Evolutionary conservation across 2,888 invertebrate species (phyloP), one percentile per base, ranked within the genome.

Genomic region (Clitarchus hookeri): DNA sequence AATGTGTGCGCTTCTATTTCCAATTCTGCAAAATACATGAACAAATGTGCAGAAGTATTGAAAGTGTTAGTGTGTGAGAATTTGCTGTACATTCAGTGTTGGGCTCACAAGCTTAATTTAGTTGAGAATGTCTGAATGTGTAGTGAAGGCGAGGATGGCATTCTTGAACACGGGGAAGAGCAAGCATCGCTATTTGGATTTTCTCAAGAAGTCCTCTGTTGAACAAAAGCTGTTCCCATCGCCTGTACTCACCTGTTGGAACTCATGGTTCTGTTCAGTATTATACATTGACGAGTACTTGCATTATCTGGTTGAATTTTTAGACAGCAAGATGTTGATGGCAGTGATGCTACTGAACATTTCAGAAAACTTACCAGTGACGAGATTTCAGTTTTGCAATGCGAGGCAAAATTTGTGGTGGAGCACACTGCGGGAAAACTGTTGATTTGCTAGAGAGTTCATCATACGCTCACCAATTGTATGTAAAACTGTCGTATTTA

Each of bases 251-350:
- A 82, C 82, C 36, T 1, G 36, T 8, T 82, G 82, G 82, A 82
- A 82, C 82, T 82, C 82, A 19, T 27, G 44, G 82, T 82, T 82
- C 44, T 4, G 4, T 82, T 82, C 82, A 82, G 82, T 82, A 26
- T 3, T 23, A 11, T 82, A 82, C 36, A 25, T 82, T 44, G 27
- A 44, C 12, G 36, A 36, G 27, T 82, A 82, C 44, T 36, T 82
- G 36, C 26, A 1, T 27, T 13, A 82, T 82, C 27, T 82, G 12
- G 82, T 82, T 23, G 82, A 82, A 27, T 82, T 44, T 82, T 82
- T 82, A 44, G 36, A 65, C 65, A 65, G 65, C 65, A 65, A 65
- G 65, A 65, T 23, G 1, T 65, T 65, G 65, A 65, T 23, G 23
- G 65, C 16, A 19, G 23, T 23, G 23, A 65, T 65, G 19, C 23